phyloP scores from a whole-genome alignment of 2,113 vertebrate genomes.

The Muntiacus muntjak region DNA sequence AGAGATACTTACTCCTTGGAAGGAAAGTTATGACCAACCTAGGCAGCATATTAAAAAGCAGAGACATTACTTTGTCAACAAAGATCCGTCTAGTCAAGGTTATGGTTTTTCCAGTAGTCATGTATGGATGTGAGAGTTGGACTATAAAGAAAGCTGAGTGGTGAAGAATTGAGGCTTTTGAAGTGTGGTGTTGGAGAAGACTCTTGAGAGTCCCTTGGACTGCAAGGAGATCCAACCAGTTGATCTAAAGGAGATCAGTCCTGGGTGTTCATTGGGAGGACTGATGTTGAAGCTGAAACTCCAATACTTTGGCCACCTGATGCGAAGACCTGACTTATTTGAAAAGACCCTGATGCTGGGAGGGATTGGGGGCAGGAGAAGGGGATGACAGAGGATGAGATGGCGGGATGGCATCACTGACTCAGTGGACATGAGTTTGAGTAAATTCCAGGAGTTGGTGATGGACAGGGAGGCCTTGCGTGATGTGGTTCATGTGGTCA shows the following conservation, averaged over 20 bases:
- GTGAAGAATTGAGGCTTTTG: background rate
- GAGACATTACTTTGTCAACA: background rate
- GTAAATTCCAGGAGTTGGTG: background rate
- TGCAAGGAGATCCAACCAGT: background rate
- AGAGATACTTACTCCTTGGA: too few relatives aligned
- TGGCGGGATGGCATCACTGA: fast-evolving
- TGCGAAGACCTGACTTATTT: background rate
- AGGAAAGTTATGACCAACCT: background rate
- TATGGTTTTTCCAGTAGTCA: background rate
- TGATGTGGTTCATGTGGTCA: fast-evolving
- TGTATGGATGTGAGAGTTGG: background rate
- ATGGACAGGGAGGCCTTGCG: background rate
- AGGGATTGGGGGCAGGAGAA: background rate
- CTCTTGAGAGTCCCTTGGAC: background rate
- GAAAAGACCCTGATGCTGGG: background rate
- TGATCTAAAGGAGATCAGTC: background rate
- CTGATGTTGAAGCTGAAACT: background rate
- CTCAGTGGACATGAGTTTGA: background rate
- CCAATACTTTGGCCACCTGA: background rate
- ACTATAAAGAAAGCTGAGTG: background rate
- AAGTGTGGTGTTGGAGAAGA: background rate
- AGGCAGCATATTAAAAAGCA: background rate
- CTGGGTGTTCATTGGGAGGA: background rate
- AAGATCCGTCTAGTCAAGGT: background rate
- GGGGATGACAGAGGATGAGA: fast-evolving